A percentile compares a stretch with the other conserved stretches of the same genome.
Conservation (phyloP, 2,888 invertebrate genomes). For the Scaptomyza flava region DNA sequence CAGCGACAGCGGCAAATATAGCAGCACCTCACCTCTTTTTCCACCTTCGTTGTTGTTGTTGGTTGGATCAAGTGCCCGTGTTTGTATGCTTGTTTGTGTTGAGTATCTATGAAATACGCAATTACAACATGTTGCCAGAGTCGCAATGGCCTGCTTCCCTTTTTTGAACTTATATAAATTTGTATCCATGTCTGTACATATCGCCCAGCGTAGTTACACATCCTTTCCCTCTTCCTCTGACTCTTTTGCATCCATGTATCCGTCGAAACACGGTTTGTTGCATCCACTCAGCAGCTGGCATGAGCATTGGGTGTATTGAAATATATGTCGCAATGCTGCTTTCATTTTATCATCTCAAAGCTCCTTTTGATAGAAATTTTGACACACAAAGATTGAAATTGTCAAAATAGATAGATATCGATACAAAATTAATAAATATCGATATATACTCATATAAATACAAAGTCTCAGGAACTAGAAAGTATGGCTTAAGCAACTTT, state of each 20-base stretch:
- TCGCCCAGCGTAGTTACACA: constrained; percentile 39
- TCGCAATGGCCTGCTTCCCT: constrained; percentile 48
- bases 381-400: no score
- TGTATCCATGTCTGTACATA: constrained; percentile 6
- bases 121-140: constrained; percentile 76
- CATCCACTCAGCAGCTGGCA: constrained; percentile 72
- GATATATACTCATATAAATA: no score
- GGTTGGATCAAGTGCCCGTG: neutral
- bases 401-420: no score
- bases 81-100: constrained; percentile 12
- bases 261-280: constrained; percentile 63
- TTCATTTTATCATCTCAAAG: no score
- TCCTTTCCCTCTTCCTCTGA: constrained; percentile 4
- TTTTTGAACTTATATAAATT: constrained; percentile 64
- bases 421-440: no score
- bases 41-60: neutral
- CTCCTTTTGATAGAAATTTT: no score
- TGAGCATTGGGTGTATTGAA: constrained; percentile 38
- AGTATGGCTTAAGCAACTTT: no score
- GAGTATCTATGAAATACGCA: constrained; percentile 74
- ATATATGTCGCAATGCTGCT: neutral
- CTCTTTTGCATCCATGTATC: constrained; percentile 2
- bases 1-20: constrained; percentile 50
- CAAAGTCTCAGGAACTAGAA: no score
- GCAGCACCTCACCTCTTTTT: constrained; percentile 16